Base-by-base conservation (phyloP, 2,113 vertebrate species). In the Carassius carassius region DNA sequence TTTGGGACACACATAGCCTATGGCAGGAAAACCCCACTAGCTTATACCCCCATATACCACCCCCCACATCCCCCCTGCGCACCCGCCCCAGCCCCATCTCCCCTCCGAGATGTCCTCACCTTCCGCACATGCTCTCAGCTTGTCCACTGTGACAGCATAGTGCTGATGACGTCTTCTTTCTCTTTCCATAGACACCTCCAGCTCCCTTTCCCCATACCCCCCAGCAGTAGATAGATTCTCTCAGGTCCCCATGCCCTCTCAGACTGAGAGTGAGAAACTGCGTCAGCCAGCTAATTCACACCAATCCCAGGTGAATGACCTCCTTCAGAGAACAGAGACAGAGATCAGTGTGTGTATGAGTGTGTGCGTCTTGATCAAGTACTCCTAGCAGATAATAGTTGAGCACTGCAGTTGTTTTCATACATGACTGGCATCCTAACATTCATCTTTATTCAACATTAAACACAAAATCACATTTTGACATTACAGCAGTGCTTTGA, bases 121-220 rank as follows among this genome's bases (percentile, higher is more conserved):
- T 7, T 37, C 32, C 74, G 58, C 74, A 56, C 84, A 62, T 67
- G 54, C 63, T 11, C 17, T n/a, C 83, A 17, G 23, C 37, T 29
- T 70, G 85, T 85, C 88, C 37, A 70, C 73, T 88, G 86, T 93
- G 91, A 92, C 88, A 88, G 92, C 90, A 90, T 88, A 81, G 87
- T 77, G 70, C 83, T 4, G 76, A 92, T 86, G 92, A 92, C 88
- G 90, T 89, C 92, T 89, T 86, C 54, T 88, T 89, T 85, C 87
- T 84, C 62, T 86, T 78, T 62, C 90, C 85, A 85, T 87, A 91
- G 85, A 93, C 91, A 72, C 60, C 72, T 89, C 87, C 77, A 32
- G 25, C 83, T 29, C 86, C 60, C 60, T 82, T 87, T 76, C 10
- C 47, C 32, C 49, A 75, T n/a, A 41, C 69, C 16, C 16, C 58